phyloP scores from a whole-genome alignment of 2,113 vertebrate species.

The Tretioscincus oriximinensis region DNA sequence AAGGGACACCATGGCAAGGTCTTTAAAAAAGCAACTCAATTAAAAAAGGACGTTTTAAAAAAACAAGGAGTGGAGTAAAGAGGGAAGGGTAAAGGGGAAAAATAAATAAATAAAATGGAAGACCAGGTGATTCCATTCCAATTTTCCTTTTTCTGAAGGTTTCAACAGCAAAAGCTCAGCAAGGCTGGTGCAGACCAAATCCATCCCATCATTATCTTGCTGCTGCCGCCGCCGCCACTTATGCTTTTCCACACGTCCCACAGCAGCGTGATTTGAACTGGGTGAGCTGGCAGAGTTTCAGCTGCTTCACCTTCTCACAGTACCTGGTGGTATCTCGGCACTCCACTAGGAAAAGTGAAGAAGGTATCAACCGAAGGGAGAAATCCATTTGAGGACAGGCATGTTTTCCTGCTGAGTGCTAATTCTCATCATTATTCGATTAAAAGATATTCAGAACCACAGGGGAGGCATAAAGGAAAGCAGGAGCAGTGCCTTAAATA shows the following conservation, averaged over 20 bases:
- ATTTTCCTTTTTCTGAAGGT: constrained; percentile 47
- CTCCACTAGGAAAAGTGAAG: constrained; percentile 69
- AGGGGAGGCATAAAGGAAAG: background rate
- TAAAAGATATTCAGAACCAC: background rate
- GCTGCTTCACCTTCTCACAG: constrained; percentile 93
- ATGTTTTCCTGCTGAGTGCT: background rate
- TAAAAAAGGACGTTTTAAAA: constrained; percentile 24
- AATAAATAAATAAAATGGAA: constrained; percentile 77
- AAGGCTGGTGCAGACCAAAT: constrained; percentile 37
- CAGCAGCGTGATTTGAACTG: constrained; percentile 94
- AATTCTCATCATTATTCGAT: background rate
- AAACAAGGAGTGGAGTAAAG: background rate
- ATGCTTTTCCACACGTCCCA: constrained; percentile 86
- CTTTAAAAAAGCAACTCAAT: constrained; percentile 40
- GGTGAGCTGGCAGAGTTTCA: constrained; percentile 89
- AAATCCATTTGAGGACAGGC: background rate
- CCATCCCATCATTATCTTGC: constrained; percentile 44
- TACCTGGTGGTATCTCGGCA: constrained; percentile 94
- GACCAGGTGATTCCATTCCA: constrained; percentile 60
- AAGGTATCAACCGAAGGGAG: too few relatives aligned
- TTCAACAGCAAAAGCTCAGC: constrained; percentile 47
- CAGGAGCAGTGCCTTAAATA: background rate
- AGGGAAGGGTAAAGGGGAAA: constrained; percentile 17
- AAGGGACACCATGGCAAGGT: constrained; percentile 58
- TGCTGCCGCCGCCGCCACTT: constrained; percentile 57